phyloP scores from a whole-genome alignment of 2,888 invertebrate species.

The Osmoderma eremita region DNA sequence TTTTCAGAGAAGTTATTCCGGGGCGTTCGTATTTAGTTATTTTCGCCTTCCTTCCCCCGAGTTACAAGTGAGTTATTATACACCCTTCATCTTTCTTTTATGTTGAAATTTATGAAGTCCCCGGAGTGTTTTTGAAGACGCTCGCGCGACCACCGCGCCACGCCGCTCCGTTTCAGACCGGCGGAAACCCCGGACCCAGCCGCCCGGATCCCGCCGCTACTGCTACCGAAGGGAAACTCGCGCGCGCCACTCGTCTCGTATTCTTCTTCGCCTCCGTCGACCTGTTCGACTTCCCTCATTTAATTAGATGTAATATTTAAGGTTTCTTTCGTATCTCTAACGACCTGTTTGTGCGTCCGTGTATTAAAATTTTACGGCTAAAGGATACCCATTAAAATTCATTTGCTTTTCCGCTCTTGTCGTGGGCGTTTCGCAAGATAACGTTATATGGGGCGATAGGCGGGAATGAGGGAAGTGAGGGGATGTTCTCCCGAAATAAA shows the following conservation, averaged over 20 bases:
- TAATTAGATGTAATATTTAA: slow-evolving; percentile 53
- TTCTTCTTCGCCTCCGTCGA: slow-evolving; percentile 7
- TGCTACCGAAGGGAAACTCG: background rate
- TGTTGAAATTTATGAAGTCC: slow-evolving; percentile 52
- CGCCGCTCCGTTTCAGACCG: slow-evolving; percentile 16
- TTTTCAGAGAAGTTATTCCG: slow-evolving; percentile 24
- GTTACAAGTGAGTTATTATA: slow-evolving; percentile 49
- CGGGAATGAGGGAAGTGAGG: background rate
- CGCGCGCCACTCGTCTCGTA: slow-evolving; percentile 2
- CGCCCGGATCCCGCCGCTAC: background rate
- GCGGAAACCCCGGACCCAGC: background rate
- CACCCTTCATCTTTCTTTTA: slow-evolving; percentile 51
- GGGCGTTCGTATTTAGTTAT: slow-evolving; percentile 46
- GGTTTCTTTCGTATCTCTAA: slow-evolving; percentile 48
- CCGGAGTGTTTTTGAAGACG: slow-evolving; percentile 53
- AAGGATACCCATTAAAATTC: slow-evolving; percentile 39
- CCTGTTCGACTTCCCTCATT: slow-evolving; percentile 46
- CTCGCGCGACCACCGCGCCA: slow-evolving; percentile 40
- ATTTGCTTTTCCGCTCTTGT: slow-evolving; percentile 30
- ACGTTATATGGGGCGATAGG: background rate
- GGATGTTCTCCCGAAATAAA: background rate
- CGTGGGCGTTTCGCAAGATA: slow-evolving; percentile 19
- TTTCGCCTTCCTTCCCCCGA: slow-evolving; percentile 43
- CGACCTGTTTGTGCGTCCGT: slow-evolving; percentile 45
- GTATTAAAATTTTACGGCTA: slow-evolving; percentile 42